Percentiles rank a stretch among this genome's conserved stretches.
These are phyloP conservation scores for Dasypus novemcinctus DNA, from an alignment of 2,113 vertebrate genomes.

Conservation along the genomic window DNA sequence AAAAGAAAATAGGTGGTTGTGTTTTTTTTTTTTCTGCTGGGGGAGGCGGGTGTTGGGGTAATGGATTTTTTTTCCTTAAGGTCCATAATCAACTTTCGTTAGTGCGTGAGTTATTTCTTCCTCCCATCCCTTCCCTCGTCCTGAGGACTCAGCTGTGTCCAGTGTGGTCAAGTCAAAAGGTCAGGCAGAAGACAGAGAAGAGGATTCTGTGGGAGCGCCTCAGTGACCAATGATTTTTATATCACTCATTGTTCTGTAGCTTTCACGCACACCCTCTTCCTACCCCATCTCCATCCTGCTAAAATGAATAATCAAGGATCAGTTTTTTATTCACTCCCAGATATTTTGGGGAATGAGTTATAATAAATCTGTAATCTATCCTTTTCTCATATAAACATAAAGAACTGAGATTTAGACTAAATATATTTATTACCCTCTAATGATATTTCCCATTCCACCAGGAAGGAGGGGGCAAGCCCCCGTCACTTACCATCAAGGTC, in stretches of 20 bases:
- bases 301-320: conserved; percentile 46
- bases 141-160: background rate
- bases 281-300: background rate
- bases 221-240: background rate
- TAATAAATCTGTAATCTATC: conserved; percentile 62
- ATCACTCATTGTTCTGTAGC: background rate
- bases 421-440: conserved; percentile 65
- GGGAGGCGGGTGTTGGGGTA: too few species aligned
- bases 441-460: conserved; percentile 61
- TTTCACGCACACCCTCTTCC: conserved; percentile 30
- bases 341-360: conserved; percentile 46
- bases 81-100: background rate
- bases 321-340: conserved; percentile 47
- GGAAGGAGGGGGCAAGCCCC: background rate
- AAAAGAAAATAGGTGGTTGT: conserved; percentile 1
- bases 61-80: background rate
- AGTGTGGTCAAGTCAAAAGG: background rate
- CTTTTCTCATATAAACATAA: conserved; percentile 59
- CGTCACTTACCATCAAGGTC: background rate
- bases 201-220: background rate
- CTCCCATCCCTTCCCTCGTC: background rate
- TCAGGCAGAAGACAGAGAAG: conserved; percentile 9
- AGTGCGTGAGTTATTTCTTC: background rate
- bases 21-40: background rate
- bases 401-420: conserved; percentile 63